Conservation (phyloP, 2,797 vertebrate genomes). For the Eulemur albifrons region DNA sequence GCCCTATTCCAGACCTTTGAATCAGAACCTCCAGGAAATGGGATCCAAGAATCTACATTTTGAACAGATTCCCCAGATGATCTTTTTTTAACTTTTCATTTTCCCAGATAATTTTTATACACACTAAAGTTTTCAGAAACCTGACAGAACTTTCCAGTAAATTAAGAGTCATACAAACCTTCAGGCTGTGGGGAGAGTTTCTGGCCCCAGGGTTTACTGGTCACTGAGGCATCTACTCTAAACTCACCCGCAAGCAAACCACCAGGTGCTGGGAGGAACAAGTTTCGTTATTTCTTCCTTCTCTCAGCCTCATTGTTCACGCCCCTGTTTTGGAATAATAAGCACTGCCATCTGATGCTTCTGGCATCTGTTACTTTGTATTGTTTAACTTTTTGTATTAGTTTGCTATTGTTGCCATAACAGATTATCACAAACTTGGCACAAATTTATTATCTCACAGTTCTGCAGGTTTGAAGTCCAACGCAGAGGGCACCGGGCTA, state of each 20-base stretch:
- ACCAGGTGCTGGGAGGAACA: not conserved
- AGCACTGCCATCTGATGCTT: not conserved
- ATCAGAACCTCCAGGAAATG: not conserved
- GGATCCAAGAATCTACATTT: slow-evolving; percentile 1
- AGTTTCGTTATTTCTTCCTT: not conserved
- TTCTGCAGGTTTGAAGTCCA: not conserved
- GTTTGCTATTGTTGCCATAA: not conserved
- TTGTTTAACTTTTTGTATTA: not conserved
- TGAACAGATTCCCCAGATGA: not conserved
- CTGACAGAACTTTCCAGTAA: slow-evolving; percentile 30
- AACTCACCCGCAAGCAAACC: not conserved
- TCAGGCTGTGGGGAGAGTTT: not conserved
- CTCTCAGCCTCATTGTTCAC: not conserved
- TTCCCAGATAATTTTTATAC: slow-evolving; percentile 16
- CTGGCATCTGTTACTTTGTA: not conserved
- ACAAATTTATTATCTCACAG: not conserved
- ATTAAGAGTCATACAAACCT: not conserved
- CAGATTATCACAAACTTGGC: not conserved
- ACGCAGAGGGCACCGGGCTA: not conserved
- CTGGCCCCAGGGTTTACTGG: not conserved
- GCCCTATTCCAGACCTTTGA: not conserved
- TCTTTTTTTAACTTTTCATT: slow-evolving; percentile 24
- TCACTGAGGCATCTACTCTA: not conserved
- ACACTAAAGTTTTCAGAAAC: not conserved
- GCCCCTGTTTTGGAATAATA: not conserved